Evolutionary conservation across 1,140 invertebrate species (phyloP).

Genomic region (Chironomus tepperi): DNA sequence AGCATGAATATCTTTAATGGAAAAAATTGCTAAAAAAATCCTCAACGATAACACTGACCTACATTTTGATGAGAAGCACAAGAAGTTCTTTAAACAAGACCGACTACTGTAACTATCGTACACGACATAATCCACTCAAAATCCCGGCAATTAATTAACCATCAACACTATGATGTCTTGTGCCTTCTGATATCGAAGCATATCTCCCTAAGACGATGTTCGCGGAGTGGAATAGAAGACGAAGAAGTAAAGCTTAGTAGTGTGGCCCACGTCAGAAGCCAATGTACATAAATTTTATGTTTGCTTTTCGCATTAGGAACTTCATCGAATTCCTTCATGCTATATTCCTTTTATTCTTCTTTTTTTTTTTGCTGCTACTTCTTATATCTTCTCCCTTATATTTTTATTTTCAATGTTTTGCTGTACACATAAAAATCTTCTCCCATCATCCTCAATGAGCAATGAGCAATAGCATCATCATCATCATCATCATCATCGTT

Average conservation of each 20-base stretch:
- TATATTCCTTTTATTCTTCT: neutral
- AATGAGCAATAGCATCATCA: neutral
- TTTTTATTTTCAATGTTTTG: neutral
- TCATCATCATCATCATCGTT: slow-evolving; percentile 5
- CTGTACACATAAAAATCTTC: neutral
- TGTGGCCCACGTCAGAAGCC: slow-evolving; percentile 1
- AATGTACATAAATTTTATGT: slow-evolving; percentile 15
- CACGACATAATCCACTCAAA: slow-evolving; percentile 2
- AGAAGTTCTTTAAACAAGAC: neutral
- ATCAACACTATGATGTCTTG: neutral
- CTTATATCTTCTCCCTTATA: neutral
- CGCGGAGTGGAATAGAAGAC: neutral
- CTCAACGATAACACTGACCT: neutral
- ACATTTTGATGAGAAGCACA: neutral
- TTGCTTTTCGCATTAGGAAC: slow-evolving; percentile 12
- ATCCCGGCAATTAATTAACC: slow-evolving; percentile 7
- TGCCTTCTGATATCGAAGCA: neutral
- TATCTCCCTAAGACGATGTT: neutral
- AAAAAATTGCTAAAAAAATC: neutral
- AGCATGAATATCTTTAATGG: neutral
- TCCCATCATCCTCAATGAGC: neutral
- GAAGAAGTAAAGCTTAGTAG: neutral
- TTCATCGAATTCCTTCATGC: slow-evolving; percentile 7
- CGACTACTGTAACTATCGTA: neutral
- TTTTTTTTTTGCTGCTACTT: neutral